Percentiles rank a stretch among this genome's conserved stretches.
These are phyloP conservation scores for Saturnia pavonia DNA, from an alignment of 2,888 invertebrate species.

Conservation along the genomic window DNA sequence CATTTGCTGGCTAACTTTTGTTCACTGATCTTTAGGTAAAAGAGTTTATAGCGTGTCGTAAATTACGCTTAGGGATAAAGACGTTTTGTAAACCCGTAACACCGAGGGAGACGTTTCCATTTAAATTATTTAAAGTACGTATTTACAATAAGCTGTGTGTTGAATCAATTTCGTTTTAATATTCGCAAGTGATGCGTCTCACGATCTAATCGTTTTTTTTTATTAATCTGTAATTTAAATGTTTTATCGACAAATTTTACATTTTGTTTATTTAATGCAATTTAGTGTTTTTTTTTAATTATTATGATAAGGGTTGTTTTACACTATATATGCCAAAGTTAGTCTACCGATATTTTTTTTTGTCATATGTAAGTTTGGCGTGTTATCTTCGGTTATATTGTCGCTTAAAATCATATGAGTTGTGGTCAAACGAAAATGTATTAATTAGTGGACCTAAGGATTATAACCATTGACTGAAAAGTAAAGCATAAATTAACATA, in stretches of 20 bases:
- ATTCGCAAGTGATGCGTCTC: slow-evolving; percentile 43
- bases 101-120: slow-evolving; percentile 67
- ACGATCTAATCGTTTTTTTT: slow-evolving; percentile 32
- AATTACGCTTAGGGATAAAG: slow-evolving; percentile 72
- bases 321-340: too few relatives aligned
- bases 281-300: too few relatives aligned
- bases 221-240: too few relatives aligned
- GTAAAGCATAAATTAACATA: neutral
- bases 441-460: too few relatives aligned
- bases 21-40: slow-evolving; percentile 70
- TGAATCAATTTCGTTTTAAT: slow-evolving; percentile 65
- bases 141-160: slow-evolving; percentile 65
- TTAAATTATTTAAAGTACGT: slow-evolving; percentile 74
- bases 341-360: too few relatives aligned
- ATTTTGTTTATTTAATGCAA: too few relatives aligned
- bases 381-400: too few relatives aligned
- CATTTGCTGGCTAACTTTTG: slow-evolving; percentile 66
- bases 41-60: slow-evolving; percentile 69
- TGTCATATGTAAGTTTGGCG: too few relatives aligned
- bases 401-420: too few relatives aligned
- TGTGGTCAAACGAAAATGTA: too few relatives aligned
- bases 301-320: too few relatives aligned
- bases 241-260: too few relatives aligned
- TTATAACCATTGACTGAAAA: neutral
- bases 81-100: slow-evolving; percentile 69